Base-by-base conservation (phyloP, 1,140 invertebrate genomes). In the Anoplolepis gracilipes region DNA sequence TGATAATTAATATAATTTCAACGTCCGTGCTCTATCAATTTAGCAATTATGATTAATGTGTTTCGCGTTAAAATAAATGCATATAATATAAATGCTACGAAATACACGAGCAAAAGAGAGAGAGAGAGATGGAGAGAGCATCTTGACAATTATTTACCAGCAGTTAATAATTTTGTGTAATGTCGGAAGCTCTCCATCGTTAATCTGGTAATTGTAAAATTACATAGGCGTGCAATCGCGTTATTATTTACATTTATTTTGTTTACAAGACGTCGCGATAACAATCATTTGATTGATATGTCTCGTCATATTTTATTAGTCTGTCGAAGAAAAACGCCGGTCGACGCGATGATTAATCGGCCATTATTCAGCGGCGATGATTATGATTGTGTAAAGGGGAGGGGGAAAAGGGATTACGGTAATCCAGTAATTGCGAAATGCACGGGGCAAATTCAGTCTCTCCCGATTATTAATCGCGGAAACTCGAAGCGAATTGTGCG, bases 371-470 rank as follows among this genome's bases (percentile, higher is more conserved):
- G 16, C 49, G 16, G 19, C 33, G 19, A 57, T 69, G 42, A 67
- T 79, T 25, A 64, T 13, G 19, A 64, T 64, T 42, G 59, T 33
- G 33, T 59, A 19, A 39, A 22, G 1, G n/a, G 2, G 46, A 49
- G 7, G 25, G 33, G 22, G 33, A 39, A 30, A 6, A 1, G 30
- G 25, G 5, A 79, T 79, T 79, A 79, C 53, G 42, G 33, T 79
- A 79, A 67, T 79, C 61, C 10, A 55, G 30, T 67, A 64, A 79
- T 69, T 67, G 64, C 46, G 28, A 69, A 79, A 69, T 69, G 62
- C 42, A 79, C 30, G 22, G 22, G 36, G 22, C 16, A 64, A 67
- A 65, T 33, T 78, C 28, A n/a, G 30, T 78, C 25, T 53, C 39
- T 36, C 30, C 1, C 61, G 59, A 25, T 49, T n/a, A 77, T 77